Evolutionary conservation across 2,113 vertebrate species (phyloP), one percentile per base, ranked within the genome.

Genomic region (Sialia sialis): DNA sequence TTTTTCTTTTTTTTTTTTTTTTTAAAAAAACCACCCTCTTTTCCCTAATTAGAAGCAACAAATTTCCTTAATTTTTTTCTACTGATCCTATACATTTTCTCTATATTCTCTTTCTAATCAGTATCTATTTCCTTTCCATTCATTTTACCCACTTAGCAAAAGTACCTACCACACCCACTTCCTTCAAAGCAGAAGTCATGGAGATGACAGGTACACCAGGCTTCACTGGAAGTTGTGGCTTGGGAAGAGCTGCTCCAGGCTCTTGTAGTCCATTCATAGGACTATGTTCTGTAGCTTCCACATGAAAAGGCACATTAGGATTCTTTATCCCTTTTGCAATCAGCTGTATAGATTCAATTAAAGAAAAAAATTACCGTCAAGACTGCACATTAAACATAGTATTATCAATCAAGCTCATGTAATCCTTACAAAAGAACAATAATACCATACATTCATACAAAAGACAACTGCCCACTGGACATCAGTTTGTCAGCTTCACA

Each of bases 161-260:
- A 82, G 62, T 73, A 99, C 99, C 97, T 98, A 99, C 99, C 94
- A 98, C 98, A 79, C 99, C 98, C 58, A 99, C 99, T 86, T 99
- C 98, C 97, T 99, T 99, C 97, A 99, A 97, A 68, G 99, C 99
- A 69, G 98, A 98, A 30, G 99, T 99, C 98, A 99, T 98, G 87
- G 99, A 99, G 96, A 99, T 99, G 67, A 97, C 97, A 27, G 98
- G 98, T 77, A 89, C 92, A 84, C 89, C 60, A 72, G 97, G 89
- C 91, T 97, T 98, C 74, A 96, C n/a, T 74, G 94, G 77, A 84
- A 97, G 79, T 2, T 93, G 98, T 27, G 95, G 96, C 95, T 97
- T 98, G 83, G 97, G 90, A 88, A 96, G 93, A 55, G 95, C 96
- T 41, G 90, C 94, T 38, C 91, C 96, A 64, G 67, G 32, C 63